Percentiles rank a stretch among this genome's conserved stretches.
Conservation (phyloP, 2,888 invertebrate species). For the Chrysina gloriosa region DNA sequence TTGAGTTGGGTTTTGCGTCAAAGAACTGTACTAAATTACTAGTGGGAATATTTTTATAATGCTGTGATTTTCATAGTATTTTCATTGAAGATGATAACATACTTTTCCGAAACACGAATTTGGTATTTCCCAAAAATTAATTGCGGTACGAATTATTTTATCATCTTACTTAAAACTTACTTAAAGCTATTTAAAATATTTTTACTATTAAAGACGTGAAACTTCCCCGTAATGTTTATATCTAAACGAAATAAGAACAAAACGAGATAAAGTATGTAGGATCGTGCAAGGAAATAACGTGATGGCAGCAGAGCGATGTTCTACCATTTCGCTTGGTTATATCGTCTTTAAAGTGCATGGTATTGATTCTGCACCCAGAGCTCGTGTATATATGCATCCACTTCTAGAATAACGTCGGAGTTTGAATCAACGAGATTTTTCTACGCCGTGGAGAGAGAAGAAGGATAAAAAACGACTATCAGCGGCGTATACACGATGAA, state of each 20-base stretch:
- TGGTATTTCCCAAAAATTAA: too few relatives aligned
- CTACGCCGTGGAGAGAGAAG: conserved; percentile 22
- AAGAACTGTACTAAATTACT: too few relatives aligned
- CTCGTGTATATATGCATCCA: conserved; percentile 55
- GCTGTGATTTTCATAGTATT: too few relatives aligned
- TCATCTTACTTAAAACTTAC: too few relatives aligned
- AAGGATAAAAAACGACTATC: conserved; percentile 25
- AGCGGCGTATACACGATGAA: background rate
- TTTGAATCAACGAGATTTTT: conserved; percentile 44
- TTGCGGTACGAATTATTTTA: too few relatives aligned
- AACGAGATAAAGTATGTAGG: conserved; percentile 3
- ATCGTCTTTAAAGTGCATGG: conserved; percentile 63
- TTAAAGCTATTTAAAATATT: too few relatives aligned
- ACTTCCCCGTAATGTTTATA: background rate
- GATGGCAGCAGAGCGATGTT: conserved; percentile 1
- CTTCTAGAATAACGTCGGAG: conserved; percentile 49
- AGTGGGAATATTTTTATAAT: too few relatives aligned
- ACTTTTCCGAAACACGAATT: too few relatives aligned
- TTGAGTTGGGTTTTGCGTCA: too few relatives aligned
- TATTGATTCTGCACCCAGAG: conserved; percentile 59
- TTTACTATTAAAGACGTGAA: background rate
- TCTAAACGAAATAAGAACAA: conserved; percentile 3
- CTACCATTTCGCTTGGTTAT: conserved; percentile 49
- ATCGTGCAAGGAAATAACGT: conserved; percentile 26
- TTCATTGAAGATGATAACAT: too few relatives aligned